Base-by-base conservation (phyloP, 2,797 vertebrate genomes). In the Pseudomugil gertrudae region DNA sequence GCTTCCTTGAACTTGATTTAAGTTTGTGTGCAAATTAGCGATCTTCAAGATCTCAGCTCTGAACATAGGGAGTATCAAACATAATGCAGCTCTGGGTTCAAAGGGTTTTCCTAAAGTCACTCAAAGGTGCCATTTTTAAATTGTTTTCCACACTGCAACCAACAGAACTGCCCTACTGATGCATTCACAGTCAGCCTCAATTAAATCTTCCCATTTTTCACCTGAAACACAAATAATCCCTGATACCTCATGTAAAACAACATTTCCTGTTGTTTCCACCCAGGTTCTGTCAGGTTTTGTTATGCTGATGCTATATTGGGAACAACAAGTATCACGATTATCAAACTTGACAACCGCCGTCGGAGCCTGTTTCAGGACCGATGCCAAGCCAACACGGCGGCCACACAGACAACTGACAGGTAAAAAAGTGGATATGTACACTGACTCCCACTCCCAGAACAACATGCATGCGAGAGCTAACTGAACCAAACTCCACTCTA, bases 21-120 rank as follows among this genome's bases (percentile, higher is more conserved):
- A 29, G 61, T n/a, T 79, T 67, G 26, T 24, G 54, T 69, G 67
- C 2, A 80, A 81, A 85, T 87, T 74, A 77, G 58, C 35, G 63
- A 61, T 63, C 65, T 63, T 73, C 14, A 73, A 83, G 66, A 57
- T 65, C 62, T 48, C 26, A 61, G 32, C 24, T 47, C 38, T 38
- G 27, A 70, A 73, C 55, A 64, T 0, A 5, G 19, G 32, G 17
- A 69, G 38, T 26, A 48, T 29, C 36, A 47, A 15, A 51, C 27
- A 9, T 19, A 56, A n/a, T 24, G 1, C 11, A 23, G 29, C 43
- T 15, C 53, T 0, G 0, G 24, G 59, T 57, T 43, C 7, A 67
- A 67, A n/a, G 65, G 17, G 38, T 75, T 70, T 66, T 55, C 67
- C 61, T 60, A 33, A 23, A 78, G 69, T 45, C 29, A 61, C 61